phyloP scores from a whole-genome alignment of 2,797 vertebrate genomes.

The Sardinella longiceps region DNA sequence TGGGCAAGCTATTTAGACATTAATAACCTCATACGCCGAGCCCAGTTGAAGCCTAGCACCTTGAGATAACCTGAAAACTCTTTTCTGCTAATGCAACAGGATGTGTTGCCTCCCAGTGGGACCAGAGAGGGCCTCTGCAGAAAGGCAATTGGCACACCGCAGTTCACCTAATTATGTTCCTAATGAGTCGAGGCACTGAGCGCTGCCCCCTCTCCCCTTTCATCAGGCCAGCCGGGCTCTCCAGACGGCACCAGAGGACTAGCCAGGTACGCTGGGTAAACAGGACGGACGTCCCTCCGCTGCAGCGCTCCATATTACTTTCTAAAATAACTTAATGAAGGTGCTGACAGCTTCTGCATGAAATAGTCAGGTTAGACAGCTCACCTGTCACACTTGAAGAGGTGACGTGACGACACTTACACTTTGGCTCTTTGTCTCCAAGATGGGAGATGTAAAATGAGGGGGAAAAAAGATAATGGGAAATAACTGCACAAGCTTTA shows the following conservation, averaged over 20 bases:
- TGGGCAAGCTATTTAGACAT: background rate
- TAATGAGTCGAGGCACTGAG: conserved; percentile 39
- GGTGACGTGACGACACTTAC: background rate
- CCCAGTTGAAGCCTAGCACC: conserved; percentile 40
- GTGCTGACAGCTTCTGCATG: background rate
- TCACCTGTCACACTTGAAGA: background rate
- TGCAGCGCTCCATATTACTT: background rate
- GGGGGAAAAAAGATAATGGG: background rate
- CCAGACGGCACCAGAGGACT: background rate
- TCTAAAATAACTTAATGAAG: background rate
- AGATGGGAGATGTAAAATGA: background rate
- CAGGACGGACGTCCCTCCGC: background rate
- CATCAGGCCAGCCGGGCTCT: conserved; percentile 33
- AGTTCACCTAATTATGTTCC: conserved; percentile 46
- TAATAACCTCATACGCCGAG: background rate
- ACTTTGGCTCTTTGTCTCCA: conserved; percentile 53
- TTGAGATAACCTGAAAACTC: conserved; percentile 45
- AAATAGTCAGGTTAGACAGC: conserved; percentile 39
- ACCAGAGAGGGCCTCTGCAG: conserved; percentile 37
- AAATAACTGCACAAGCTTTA: background rate
- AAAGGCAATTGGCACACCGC: conserved; percentile 51
- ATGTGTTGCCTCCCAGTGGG: conserved; percentile 50
- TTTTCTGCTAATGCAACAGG: conserved; percentile 52
- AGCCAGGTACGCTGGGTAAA: background rate
- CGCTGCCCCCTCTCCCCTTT: conserved; percentile 30